phyloP scores from a whole-genome alignment of 1,140 invertebrate species.

The Zophobas morio region DNA sequence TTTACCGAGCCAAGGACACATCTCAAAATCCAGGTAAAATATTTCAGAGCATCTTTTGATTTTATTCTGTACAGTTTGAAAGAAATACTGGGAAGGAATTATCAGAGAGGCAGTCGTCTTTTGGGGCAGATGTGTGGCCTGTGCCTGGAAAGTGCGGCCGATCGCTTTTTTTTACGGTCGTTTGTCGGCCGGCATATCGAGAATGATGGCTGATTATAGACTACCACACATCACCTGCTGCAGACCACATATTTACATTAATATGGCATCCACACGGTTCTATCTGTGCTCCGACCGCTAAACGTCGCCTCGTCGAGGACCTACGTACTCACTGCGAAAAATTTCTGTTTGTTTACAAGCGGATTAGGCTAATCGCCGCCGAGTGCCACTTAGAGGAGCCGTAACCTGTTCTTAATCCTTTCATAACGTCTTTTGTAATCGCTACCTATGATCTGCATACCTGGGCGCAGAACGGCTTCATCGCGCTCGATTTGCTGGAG shows the following conservation, averaged over 20 bases:
- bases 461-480: too few relatives aligned
- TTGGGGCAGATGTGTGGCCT: constrained; percentile 55
- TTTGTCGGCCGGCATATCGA: constrained; percentile 60
- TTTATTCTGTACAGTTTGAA: constrained; percentile 49
- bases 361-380: too few relatives aligned
- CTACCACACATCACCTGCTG: constrained; percentile 60
- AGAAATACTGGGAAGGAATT: constrained; percentile 48
- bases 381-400: too few relatives aligned
- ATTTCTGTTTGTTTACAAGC: too few relatives aligned
- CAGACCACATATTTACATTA: constrained; percentile 63
- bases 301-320: too few relatives aligned
- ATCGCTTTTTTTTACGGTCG: constrained; percentile 57
- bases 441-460: too few relatives aligned
- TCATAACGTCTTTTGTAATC: too few relatives aligned
- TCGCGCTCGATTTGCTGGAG: too few relatives aligned
- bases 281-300: not conserved
- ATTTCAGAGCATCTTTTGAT: constrained; percentile 46
- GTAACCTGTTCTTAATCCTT: too few relatives aligned
- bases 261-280: constrained; percentile 48
- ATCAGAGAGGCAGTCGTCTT: constrained; percentile 22
- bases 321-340: too few relatives aligned
- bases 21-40: constrained; percentile 48
- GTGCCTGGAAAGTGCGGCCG: constrained; percentile 57
- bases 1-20: constrained; percentile 28
- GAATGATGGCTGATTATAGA: constrained; percentile 62